Evolutionary conservation across 1,140 invertebrate genomes (phyloP).

Genomic region (Atopsyche davidsoni): DNA sequence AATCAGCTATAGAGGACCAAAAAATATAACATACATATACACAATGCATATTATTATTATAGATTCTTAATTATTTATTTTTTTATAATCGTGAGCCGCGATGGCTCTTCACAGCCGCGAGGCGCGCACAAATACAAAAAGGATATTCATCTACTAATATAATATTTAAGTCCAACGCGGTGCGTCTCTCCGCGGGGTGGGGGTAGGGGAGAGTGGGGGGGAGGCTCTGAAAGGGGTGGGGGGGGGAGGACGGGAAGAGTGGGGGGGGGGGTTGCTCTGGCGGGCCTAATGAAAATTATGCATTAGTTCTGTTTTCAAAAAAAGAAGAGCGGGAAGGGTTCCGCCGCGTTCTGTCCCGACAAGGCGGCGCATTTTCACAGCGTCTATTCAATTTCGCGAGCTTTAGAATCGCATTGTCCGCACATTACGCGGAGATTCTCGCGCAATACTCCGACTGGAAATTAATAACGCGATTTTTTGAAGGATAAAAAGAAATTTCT

Average conservation of each 20-base stretch:
- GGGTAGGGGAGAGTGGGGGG: neutral
- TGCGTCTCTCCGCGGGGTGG: neutral
- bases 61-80: no score
- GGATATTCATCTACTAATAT: slow-evolving; percentile 29
- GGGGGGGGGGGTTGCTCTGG: slow-evolving; percentile 26
- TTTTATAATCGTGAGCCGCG: no score
- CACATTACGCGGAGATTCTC: neutral
- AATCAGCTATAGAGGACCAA: no score
- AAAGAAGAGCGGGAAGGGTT: slow-evolving; percentile 16
- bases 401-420: slow-evolving; percentile 13
- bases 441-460: no score
- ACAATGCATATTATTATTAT: no score
- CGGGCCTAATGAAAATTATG: slow-evolving; percentile 32
- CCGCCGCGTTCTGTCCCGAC: slow-evolving; percentile 3
- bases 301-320: slow-evolving; percentile 29
- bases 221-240: neutral
- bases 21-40: no score
- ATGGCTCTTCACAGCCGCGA: no score
- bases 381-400: slow-evolving; percentile 21
- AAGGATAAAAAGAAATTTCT: no score
- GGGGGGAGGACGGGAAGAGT: slow-evolving; percentile 15
- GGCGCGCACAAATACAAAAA: no score
- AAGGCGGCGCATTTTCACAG: slow-evolving; percentile 3
- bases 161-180: slow-evolving; percentile 18
- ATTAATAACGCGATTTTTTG: no score